Conservation (phyloP, 2,113 vertebrate species). For the Elephantulus edwardii region DNA sequence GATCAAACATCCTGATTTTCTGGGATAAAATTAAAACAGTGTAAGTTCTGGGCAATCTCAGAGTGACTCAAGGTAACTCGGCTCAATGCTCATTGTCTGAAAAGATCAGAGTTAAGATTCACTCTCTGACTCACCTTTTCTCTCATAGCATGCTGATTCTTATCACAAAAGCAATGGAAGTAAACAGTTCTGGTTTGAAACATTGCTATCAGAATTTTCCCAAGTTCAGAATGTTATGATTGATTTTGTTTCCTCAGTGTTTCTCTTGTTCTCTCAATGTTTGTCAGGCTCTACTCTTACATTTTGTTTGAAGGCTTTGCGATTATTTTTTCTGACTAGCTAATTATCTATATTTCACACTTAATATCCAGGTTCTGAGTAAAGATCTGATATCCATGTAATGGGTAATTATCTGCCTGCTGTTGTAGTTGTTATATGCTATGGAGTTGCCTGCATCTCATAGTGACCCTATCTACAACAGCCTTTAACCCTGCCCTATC, state of each 20-base stretch:
- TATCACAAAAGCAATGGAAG: neutral
- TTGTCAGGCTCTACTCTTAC: neutral
- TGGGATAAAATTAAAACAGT: neutral
- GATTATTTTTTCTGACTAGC: conserved; percentile 41
- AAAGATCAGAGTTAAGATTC: neutral
- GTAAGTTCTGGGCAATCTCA: neutral
- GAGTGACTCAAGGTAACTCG: neutral
- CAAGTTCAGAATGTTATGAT: conserved; percentile 30
- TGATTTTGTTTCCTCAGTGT: neutral
- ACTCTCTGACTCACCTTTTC: neutral
- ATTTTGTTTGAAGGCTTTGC: conserved; percentile 36
- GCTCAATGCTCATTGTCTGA: neutral
- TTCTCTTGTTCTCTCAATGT: neutral
- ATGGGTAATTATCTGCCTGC: conserved; percentile 46
- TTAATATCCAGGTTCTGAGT: conserved; percentile 11
- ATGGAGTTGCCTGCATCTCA: no score
- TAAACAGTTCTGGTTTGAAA: neutral
- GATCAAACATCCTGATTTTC: neutral
- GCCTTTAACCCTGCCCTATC: no score
- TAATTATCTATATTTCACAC: conserved; percentile 60
- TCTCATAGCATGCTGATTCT: neutral
- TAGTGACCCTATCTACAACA: no score
- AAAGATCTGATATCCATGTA: conserved; percentile 18
- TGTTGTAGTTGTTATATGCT: no score
- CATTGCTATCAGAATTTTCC: conserved; percentile 19